phyloP scores from a whole-genome alignment of 2,797 vertebrate species.

The Rhynchotus rufescens region DNA sequence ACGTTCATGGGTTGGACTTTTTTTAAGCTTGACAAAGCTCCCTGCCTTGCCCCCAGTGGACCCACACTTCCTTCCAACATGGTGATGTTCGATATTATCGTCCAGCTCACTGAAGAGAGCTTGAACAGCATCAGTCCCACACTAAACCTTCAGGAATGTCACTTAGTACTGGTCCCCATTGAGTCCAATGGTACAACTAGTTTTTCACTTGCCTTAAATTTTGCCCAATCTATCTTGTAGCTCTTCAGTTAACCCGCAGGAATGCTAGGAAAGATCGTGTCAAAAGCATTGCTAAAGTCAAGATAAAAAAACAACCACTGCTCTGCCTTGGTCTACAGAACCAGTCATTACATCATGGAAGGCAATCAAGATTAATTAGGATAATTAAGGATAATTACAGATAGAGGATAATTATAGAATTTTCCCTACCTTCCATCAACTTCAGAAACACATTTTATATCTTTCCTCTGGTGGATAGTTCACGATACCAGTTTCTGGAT shows the following conservation, averaged over 20 bases:
- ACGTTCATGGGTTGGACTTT: not conserved
- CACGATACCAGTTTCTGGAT: slow-evolving; percentile 7
- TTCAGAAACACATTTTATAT: slow-evolving; percentile 34
- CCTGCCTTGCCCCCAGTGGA: not conserved
- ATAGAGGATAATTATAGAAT: slow-evolving; percentile 66
- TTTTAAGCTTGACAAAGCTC: not conserved
- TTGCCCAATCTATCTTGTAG: not conserved
- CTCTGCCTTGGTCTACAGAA: slow-evolving; percentile 26
- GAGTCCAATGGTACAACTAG: not conserved
- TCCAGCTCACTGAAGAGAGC: not conserved
- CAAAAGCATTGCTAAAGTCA: slow-evolving; percentile 10
- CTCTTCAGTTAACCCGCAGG: not conserved
- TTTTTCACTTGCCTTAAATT: not conserved
- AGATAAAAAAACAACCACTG: not conserved
- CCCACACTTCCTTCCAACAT: not conserved
- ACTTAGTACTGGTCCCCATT: not conserved
- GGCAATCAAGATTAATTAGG: slow-evolving; percentile 65
- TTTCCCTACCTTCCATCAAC: slow-evolving; percentile 42
- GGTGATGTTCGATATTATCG: not conserved
- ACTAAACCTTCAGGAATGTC: not conserved
- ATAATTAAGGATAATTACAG: slow-evolving; percentile 70
- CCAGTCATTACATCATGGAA: not conserved
- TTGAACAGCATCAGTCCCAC: not conserved
- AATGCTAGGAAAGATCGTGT: not conserved
- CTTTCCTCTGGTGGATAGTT: slow-evolving; percentile 5